Evolutionary conservation across 1,140 invertebrate genomes (phyloP).

Genomic region (Neocloeon triangulifer): DNA sequence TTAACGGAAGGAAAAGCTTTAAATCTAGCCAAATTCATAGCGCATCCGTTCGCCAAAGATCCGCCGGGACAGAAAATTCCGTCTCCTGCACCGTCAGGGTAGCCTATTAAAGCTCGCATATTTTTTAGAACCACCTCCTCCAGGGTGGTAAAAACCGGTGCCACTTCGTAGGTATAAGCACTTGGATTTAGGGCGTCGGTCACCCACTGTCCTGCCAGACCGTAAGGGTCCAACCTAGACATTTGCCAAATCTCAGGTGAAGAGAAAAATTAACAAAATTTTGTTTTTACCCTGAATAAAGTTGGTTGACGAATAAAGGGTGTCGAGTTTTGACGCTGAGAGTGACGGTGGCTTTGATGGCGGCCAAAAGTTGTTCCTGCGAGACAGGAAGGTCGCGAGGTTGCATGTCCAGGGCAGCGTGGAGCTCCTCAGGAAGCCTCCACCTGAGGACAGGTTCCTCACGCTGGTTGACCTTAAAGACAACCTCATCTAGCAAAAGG

Average conservation of each 20-base stretch:
- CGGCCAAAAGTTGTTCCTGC: conserved; percentile 17
- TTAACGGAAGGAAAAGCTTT: conserved; percentile 30
- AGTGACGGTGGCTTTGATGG: conserved; percentile 18
- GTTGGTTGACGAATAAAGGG: conserved; percentile 26
- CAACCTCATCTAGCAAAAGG: conserved; percentile 15
- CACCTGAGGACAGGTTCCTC: conserved; percentile 16
- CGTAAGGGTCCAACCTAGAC: conserved; percentile 24
- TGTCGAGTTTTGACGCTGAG: conserved; percentile 28
- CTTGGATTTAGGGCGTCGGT: conserved; percentile 25
- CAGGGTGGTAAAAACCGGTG: conserved; percentile 29
- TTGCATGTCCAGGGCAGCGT: conserved; percentile 16
- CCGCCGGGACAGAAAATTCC: conserved; percentile 48
- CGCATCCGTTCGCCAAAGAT: conserved; percentile 48
- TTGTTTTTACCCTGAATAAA: conserved; percentile 21
- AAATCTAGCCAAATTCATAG: conserved; percentile 35
- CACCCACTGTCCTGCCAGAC: conserved; percentile 26
- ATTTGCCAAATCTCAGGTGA: not conserved
- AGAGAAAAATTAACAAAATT: not conserved
- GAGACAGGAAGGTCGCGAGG: conserved; percentile 14
- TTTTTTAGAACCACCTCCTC: conserved; percentile 20
- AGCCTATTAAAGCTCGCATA: conserved; percentile 25
- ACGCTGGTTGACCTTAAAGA: conserved; percentile 15
- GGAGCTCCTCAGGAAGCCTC: conserved; percentile 15
- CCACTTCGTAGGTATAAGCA: conserved; percentile 28
- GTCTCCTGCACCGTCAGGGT: conserved; percentile 26